Base-by-base conservation (phyloP, 2,888 invertebrate species). In the Macrosiphum euphorbiae region DNA sequence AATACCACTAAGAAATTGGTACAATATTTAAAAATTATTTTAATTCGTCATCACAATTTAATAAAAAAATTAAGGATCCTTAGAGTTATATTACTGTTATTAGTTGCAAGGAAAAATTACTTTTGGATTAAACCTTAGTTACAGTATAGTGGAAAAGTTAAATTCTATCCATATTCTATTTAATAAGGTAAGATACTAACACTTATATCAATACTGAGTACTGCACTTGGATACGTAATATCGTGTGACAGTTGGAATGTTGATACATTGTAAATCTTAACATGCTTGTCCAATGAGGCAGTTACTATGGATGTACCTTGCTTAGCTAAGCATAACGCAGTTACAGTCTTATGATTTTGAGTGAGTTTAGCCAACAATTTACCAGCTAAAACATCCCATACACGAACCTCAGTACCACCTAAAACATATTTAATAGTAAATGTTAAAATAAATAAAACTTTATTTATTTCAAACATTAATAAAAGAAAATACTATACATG, bases 331-430 rank as follows among this genome's bases (percentile, higher is more conserved):
- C 97, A 96, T 90, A 99, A 96, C 95, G 98, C 98, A 0, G 99
- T 99, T 1, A 99, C 97, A 0, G 99, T 98, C 96, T 99, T 99
- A 96, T 99, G 99, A 96, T 99, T 99, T 95, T 98, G 98, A 4
- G 98, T 98, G 95, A 99, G 97, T 95, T 97, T 97, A 3, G 98
- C 97, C 50, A 99, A 96, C 93, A 98, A 96, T 95, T 98, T 97
- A 24, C 99, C 99, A 55, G 98, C 98, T 91, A 99, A 97, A 11
- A 98, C 97, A 96, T 99, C 99, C 99, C 99, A 99, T 0, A 99
- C 98, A 96, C 98, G 97, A 13, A 99, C 97, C 96, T 98, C 98
- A 67, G 98, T 98, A 0, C 98, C 98, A 95, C 99, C 97, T 96
- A 91, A 35, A 95, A 47, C n/a, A 94, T 5, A 90, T 55, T 78